Base-by-base conservation (phyloP, 2,113 vertebrate species). In the Equus quagga region DNA sequence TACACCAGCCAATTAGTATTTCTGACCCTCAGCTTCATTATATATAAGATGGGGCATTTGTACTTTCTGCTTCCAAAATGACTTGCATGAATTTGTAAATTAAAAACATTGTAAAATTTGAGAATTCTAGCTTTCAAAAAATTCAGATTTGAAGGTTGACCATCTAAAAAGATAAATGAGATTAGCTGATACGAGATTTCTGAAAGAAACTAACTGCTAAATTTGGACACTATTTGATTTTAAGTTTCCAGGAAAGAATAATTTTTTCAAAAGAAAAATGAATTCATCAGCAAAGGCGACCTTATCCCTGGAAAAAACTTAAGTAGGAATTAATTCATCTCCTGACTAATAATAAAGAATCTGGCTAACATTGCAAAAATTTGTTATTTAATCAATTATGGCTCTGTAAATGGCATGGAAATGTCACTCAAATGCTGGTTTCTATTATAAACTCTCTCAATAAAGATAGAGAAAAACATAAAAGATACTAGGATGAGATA, bases 91-190 rank as follows among this genome's bases (percentile, higher is more conserved):
- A 15, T 83, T 93, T 46, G 90, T 82, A 94, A 81, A 90, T 92
- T 94, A 82, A 86, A 87, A 97, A 69, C 8, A 36, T 78, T 72
- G 4, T 89, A 82, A 96, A 96, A 89, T n/a, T 88, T 54, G 5
- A 84, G 69, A 69, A 89, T 58, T 94, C 23, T 14, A 10, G 8
- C 36, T n/a, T 93, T 64, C 6, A 28, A 89, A 80, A 91, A 49
- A 23, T 51, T 62, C 46, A 88, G 82, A 81, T 15, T 13, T 54
- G n/a, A 88, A 82, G 5, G 14, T 13, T 46, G 19, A 73, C 28
- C 31, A 95, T 44, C 49, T 41, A 9, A 54, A 70, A 87, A 33
- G 12, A 72, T 67, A 89, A 92, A 75, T 44, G 44, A 44, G 9
- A 88, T 91, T 75, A 84, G 26, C 15, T 51, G 2, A 76, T 91